Conservation (phyloP, 2,113 vertebrate species). For the Aythya baeri region DNA sequence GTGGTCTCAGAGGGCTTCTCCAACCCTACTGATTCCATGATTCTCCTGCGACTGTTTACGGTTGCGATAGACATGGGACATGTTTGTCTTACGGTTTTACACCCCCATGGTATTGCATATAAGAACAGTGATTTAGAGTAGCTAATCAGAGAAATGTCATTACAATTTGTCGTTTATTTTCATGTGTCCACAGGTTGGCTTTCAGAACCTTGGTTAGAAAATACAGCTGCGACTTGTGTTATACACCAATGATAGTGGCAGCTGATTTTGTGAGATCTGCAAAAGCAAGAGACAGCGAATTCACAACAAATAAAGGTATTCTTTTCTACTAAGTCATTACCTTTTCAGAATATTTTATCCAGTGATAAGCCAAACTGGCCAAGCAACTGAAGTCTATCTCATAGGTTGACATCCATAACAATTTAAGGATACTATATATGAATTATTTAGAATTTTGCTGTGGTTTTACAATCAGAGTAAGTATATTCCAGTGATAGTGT, state of each 20-base stretch:
- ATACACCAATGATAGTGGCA: constrained; percentile 97
- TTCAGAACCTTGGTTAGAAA: constrained; percentile 94
- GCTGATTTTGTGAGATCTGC: constrained; percentile 91
- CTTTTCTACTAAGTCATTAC: background rate
- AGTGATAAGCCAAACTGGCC: background rate
- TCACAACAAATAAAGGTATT: constrained; percentile 92
- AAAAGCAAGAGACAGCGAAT: constrained; percentile 97
- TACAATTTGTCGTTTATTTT: background rate
- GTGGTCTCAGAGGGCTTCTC: too few relatives aligned
- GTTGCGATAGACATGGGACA: accelerated
- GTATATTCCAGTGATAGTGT: background rate
- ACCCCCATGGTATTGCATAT: background rate
- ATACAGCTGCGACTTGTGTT: constrained; percentile 94
- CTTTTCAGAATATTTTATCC: background rate
- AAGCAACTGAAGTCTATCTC: background rate
- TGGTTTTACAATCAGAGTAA: background rate
- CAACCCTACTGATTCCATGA: too few relatives aligned
- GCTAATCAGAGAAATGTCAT: background rate
- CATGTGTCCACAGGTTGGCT: constrained; percentile 81
- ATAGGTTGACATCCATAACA: background rate
- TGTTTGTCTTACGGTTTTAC: background rate
- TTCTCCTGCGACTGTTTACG: background rate
- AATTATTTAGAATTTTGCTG: too few relatives aligned
- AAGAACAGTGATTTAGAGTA: background rate
- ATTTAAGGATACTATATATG: background rate